Conservation (phyloP, 2,113 vertebrate species). For the Phaetusa simplex region DNA sequence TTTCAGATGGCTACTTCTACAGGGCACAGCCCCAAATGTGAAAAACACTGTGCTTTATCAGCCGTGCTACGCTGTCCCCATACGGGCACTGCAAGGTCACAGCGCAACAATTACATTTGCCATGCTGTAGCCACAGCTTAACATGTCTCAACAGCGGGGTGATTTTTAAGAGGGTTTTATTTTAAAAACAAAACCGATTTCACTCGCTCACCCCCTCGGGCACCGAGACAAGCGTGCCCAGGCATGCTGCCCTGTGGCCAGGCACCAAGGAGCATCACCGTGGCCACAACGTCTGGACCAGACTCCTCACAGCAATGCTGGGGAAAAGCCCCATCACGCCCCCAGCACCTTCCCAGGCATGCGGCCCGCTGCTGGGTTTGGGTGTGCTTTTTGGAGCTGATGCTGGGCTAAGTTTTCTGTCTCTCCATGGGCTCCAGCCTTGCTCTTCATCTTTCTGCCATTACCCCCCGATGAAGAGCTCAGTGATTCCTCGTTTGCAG, state of each 20-base stretch:
- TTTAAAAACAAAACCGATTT: not conserved
- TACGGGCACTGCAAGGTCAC: not conserved
- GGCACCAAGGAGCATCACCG: not conserved
- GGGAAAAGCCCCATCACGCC: not conserved
- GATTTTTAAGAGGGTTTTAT: not conserved
- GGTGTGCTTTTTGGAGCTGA: not conserved
- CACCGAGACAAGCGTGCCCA: accelerated
- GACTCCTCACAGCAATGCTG: not conserved
- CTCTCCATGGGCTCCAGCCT: not conserved
- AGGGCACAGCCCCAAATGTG: not conserved
- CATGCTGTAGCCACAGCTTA: not conserved
- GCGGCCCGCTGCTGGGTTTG: not conserved
- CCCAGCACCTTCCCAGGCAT: not conserved
- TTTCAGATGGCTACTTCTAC: not conserved
- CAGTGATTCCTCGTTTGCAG: not conserved
- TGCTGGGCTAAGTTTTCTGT: not conserved
- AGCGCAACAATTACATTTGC: not conserved
- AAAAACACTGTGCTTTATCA: not conserved
- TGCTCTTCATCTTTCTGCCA: not conserved
- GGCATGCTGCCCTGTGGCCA: accelerated
- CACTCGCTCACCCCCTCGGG: accelerated
- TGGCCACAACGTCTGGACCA: accelerated
- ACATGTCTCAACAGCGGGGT: not conserved
- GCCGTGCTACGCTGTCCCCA: accelerated
- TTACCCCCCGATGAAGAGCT: not conserved